A percentile compares a stretch with the other conserved stretches of the same genome.
Evolutionary conservation across 30 jellyfish, hydroid and myxozoan species (phyloP).

Genomic region (Hydra vulgaris): DNA sequence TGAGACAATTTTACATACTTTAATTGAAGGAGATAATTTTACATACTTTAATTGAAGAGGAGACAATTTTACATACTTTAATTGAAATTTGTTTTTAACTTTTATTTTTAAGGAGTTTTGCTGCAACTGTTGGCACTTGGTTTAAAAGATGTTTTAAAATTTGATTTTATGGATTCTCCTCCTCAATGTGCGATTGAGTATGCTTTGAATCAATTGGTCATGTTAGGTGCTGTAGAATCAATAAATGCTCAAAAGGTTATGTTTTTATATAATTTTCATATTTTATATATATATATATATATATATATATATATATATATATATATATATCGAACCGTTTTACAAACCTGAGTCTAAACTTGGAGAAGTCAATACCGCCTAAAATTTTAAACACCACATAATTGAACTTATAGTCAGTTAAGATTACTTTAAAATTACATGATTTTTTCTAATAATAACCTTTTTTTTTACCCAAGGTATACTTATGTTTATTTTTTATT

Average conservation of each 20-base stretch:
- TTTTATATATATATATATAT: background rate
- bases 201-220: constrained; percentile 57
- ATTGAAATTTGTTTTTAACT: background rate
- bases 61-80: background rate
- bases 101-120: constrained; percentile 34
- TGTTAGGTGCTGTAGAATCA: constrained; percentile 86
- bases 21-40: background rate
- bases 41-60: background rate
- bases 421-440: too few species aligned
- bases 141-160: constrained; percentile 40
- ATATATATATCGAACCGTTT: too few species aligned
- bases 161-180: constrained; percentile 93
- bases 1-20: background rate
- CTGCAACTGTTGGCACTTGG: constrained; percentile 76
- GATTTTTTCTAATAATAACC: too few species aligned
- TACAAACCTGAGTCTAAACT: too few species aligned
- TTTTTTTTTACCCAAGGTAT: too few species aligned
- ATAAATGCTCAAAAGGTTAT: constrained; percentile 51
- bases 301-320: too few species aligned
- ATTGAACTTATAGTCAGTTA: too few species aligned
- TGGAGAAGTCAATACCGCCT: too few species aligned
- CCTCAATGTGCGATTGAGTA: constrained; percentile 29
- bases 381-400: too few species aligned
- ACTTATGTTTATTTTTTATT: too few species aligned
- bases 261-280: background rate